A percentile compares a stretch with the other conserved stretches of the same genome.
phyloP scores from a whole-genome alignment of 2,888 invertebrate species.

The Lissocephala sabroskyi region DNA sequence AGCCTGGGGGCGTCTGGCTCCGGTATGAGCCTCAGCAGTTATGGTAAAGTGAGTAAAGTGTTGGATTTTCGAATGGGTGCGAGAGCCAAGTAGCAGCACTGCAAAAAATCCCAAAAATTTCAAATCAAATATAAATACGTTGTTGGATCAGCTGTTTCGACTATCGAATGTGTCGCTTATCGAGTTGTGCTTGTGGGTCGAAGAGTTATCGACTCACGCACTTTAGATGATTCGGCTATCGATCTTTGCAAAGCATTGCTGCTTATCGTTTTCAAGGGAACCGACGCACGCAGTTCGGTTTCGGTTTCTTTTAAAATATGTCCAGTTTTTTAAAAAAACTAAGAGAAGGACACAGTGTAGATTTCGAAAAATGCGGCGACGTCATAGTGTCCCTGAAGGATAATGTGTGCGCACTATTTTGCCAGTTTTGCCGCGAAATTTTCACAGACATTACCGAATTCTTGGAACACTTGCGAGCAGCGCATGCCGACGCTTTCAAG shows the following conservation, averaged over 20 bases:
- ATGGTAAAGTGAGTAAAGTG: slow-evolving; percentile 87
- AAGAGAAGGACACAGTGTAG: slow-evolving; percentile 11
- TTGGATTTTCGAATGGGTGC: slow-evolving; percentile 78
- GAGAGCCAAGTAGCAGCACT: slow-evolving; percentile 81
- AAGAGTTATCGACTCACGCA: too few species aligned
- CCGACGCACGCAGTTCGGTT: too few species aligned
- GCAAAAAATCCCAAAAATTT: slow-evolving; percentile 22
- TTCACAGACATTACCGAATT: slow-evolving; percentile 35
- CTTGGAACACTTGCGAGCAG: slow-evolving; percentile 37
- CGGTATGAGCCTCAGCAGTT: slow-evolving; percentile 76
- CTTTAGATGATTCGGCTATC: too few species aligned
- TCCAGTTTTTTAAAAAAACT: slow-evolving; percentile 11
- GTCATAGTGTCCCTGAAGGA: slow-evolving; percentile 40
- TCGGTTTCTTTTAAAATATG: neutral
- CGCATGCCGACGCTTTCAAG: slow-evolving; percentile 40
- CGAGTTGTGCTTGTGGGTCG: too few species aligned
- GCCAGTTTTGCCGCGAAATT: slow-evolving; percentile 39
- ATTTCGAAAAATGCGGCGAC: slow-evolving; percentile 55
- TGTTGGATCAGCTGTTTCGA: too few species aligned
- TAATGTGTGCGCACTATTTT: slow-evolving; percentile 37
- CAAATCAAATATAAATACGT: too few species aligned
- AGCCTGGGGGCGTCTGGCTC: slow-evolving; percentile 59
- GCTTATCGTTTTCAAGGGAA: too few species aligned
- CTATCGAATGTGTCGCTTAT: neutral
- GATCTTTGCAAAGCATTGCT: too few species aligned